Conservation (phyloP, 2,888 invertebrate genomes). For the Neocrepidodera transversa region DNA sequence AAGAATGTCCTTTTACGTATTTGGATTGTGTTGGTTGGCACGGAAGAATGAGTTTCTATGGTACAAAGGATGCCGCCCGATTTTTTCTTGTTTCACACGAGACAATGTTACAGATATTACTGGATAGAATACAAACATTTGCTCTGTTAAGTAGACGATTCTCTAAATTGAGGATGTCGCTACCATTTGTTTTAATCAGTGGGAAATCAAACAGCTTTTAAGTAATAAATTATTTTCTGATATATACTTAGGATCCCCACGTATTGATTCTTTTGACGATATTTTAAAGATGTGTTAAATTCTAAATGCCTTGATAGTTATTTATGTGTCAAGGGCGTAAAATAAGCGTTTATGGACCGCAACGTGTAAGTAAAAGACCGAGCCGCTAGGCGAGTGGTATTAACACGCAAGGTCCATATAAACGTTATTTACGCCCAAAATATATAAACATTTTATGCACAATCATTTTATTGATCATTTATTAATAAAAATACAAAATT, state of each 20-base stretch:
- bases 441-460: too few relatives aligned
- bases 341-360: too few relatives aligned
- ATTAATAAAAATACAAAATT: too few relatives aligned
- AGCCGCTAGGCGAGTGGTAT: too few relatives aligned
- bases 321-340: too few relatives aligned
- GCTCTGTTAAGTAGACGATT: slow-evolving; percentile 48
- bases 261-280: slow-evolving; percentile 11
- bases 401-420: too few relatives aligned
- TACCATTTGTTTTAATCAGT: slow-evolving; percentile 43
- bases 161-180: slow-evolving; percentile 45
- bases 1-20: slow-evolving; percentile 60
- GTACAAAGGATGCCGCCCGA: slow-evolving; percentile 57
- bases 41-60: slow-evolving; percentile 58
- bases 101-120: slow-evolving; percentile 59
- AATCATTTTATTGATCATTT: too few relatives aligned
- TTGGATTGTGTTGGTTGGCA: slow-evolving; percentile 58
- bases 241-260: slow-evolving; percentile 28
- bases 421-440: too few relatives aligned
- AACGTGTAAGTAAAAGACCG: too few relatives aligned
- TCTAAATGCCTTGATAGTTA: too few relatives aligned
- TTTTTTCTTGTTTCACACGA: slow-evolving; percentile 58
- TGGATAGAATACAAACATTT: slow-evolving; percentile 53
- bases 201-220: slow-evolving; percentile 30
- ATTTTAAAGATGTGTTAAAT: too few relatives aligned
- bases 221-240: slow-evolving; percentile 36